phyloP scores from a whole-genome alignment of 2,797 vertebrate species.

The Sternarchorhynchus goeldii region DNA sequence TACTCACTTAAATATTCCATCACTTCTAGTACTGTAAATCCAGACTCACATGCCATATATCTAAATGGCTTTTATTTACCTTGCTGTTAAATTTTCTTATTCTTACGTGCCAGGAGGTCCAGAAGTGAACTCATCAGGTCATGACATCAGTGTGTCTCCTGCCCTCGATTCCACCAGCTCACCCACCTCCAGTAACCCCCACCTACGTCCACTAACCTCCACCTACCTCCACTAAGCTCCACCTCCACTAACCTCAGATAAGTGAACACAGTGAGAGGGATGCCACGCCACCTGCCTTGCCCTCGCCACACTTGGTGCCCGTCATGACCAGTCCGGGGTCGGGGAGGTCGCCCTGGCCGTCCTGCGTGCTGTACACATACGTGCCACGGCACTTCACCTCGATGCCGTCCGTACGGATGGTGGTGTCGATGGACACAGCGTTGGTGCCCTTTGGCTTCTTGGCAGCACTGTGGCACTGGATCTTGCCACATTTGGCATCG shows the following conservation, averaged over 20 bases:
- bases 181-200: too few relatives aligned
- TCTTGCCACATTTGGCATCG: conserved; percentile 91
- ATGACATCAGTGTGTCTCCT: too few relatives aligned
- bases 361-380: conserved; percentile 82
- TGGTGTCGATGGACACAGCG: conserved; percentile 86
- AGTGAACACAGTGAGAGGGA: not conserved
- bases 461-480: conserved; percentile 92
- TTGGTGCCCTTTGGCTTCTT: conserved; percentile 84
- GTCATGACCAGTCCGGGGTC: conserved; percentile 90
- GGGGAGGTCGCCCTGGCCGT: conserved; percentile 81
- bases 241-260: too few relatives aligned
- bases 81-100: too few relatives aligned
- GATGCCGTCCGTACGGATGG: conserved; percentile 76
- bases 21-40: not conserved
- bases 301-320: conserved; percentile 88
- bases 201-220: too few relatives aligned
- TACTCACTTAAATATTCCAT: not conserved
- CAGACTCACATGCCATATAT: not conserved
- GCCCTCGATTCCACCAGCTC: not conserved
- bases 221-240: too few relatives aligned
- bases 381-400: conserved; percentile 89
- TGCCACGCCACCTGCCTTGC: conserved; percentile 77
- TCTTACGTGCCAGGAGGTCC: too few relatives aligned
- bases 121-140: too few relatives aligned
- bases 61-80: too few relatives aligned